Conservation (phyloP, 2,888 invertebrate species). For the Habroteleia sp. region DNA sequence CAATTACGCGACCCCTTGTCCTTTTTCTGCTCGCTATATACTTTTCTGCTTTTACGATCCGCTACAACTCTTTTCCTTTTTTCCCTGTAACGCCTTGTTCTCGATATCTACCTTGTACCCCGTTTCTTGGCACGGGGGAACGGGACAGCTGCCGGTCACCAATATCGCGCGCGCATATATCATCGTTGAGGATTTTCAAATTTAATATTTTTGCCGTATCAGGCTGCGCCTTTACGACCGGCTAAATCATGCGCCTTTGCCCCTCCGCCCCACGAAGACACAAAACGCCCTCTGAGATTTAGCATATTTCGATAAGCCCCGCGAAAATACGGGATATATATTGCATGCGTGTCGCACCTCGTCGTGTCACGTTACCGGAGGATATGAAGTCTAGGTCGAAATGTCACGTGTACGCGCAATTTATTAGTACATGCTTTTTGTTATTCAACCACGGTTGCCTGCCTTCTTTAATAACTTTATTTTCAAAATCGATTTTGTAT, state of each 20-base stretch:
- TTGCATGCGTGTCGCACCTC: constrained; percentile 53
- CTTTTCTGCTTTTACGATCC: constrained; percentile 38
- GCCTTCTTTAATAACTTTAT: too few species aligned
- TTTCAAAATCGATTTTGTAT: too few species aligned
- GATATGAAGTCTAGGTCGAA: constrained; percentile 33
- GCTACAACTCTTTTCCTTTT: constrained; percentile 53
- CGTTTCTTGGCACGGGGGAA: constrained; percentile 32
- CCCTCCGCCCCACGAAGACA: constrained; percentile 25
- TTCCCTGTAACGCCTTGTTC: constrained; percentile 39
- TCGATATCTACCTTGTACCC: constrained; percentile 58
- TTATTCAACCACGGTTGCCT: too few species aligned
- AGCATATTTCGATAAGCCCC: constrained; percentile 71
- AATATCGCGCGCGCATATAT: constrained; percentile 79
- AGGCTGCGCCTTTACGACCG: constrained; percentile 74
- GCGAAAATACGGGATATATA: constrained; percentile 55
- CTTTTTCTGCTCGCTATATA: constrained; percentile 24
- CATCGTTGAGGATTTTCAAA: constrained; percentile 78
- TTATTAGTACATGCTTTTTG: constrained; percentile 24
- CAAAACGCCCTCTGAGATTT: constrained; percentile 61
- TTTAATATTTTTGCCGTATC: constrained; percentile 79
- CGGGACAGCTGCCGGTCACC: constrained; percentile 80
- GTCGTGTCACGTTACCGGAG: constrained; percentile 9
- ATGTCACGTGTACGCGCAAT: constrained; percentile 15
- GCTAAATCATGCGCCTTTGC: constrained; percentile 74
- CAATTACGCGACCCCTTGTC: constrained; percentile 68